Percentiles rank a stretch among this genome's conserved stretches.
Conservation (phyloP, 2,113 vertebrate genomes). For the Hemichromis elongatus region DNA sequence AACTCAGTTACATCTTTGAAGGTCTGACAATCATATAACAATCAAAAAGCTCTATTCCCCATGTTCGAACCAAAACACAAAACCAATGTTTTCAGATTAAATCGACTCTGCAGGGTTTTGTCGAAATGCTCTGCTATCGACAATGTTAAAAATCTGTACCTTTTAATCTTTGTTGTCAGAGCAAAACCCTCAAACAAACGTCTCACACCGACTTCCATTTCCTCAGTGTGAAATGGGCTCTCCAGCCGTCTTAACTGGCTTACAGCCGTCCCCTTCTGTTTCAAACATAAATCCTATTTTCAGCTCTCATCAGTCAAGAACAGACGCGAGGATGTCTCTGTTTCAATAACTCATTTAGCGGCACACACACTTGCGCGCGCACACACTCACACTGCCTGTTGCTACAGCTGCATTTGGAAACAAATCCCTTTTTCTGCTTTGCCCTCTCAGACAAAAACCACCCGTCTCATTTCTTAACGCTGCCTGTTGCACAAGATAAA, state of each 20-base stretch:
- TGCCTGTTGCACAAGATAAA: slow-evolving; percentile 57
- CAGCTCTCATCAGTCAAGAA: slow-evolving; percentile 49
- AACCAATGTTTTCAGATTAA: neutral
- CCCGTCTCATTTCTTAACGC: slow-evolving; percentile 43
- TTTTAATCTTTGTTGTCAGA: slow-evolving; percentile 32
- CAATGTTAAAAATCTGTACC: neutral
- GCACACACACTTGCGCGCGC: slow-evolving; percentile 4
- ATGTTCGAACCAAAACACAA: neutral
- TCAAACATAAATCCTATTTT: slow-evolving; percentile 63
- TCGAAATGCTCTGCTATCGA: neutral
- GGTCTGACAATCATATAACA: neutral
- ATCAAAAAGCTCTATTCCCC: neutral
- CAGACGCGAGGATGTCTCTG: slow-evolving; percentile 41
- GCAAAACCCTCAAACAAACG: slow-evolving; percentile 13
- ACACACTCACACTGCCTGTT: slow-evolving; percentile 38
- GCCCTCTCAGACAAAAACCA: slow-evolving; percentile 42
- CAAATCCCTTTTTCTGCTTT: slow-evolving; percentile 64
- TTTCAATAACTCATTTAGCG: slow-evolving; percentile 36
- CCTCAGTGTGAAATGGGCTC: slow-evolving; percentile 45
- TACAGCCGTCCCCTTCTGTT: slow-evolving; percentile 43
- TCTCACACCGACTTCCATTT: neutral
- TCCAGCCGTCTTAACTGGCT: slow-evolving; percentile 45
- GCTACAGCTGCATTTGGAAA: slow-evolving; percentile 47
- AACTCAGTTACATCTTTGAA: neutral
- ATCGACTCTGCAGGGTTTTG: neutral